Conservation (phyloP, 2,888 invertebrate species). For the Cryptus viduatorius region DNA sequence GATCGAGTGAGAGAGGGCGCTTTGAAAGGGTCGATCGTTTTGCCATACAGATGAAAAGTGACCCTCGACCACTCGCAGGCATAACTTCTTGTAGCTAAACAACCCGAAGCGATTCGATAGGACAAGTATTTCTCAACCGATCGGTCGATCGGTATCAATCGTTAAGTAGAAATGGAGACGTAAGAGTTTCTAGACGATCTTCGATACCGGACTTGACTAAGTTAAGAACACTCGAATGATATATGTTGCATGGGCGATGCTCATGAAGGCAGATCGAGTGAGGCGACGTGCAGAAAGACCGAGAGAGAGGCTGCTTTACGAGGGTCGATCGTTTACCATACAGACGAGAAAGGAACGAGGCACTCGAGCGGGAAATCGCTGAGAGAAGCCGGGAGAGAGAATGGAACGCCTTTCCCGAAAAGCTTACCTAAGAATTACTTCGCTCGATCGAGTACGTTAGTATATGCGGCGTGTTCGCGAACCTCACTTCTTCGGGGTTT, state of each 20-base stretch:
- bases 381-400: slow-evolving; percentile 49
- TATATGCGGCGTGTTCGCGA: slow-evolving; percentile 36
- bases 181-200: not conserved
- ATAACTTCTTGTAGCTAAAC: slow-evolving; percentile 8
- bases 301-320: slow-evolving; percentile 44
- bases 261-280: slow-evolving; percentile 24
- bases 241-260: slow-evolving; percentile 20
- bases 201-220: slow-evolving; percentile 6
- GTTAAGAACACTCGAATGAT: slow-evolving; percentile 47
- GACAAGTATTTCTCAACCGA: not conserved
- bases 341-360: slow-evolving; percentile 68
- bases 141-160: not conserved
- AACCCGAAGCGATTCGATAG: not conserved
- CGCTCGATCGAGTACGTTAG: slow-evolving; percentile 54
- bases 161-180: not conserved
- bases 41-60: slow-evolving; percentile 68
- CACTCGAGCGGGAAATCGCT: slow-evolving; percentile 64
- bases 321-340: slow-evolving; percentile 66
- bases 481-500: slow-evolving; percentile 25
- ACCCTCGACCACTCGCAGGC: not conserved
- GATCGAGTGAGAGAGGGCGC: not conserved
- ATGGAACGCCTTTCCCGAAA: slow-evolving; percentile 49
- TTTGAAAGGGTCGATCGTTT: slow-evolving; percentile 63
- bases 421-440: slow-evolving; percentile 66
- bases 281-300: not conserved